phyloP scores from a whole-genome alignment of 2,113 vertebrate genomes.

The Megaceryle maxima region DNA sequence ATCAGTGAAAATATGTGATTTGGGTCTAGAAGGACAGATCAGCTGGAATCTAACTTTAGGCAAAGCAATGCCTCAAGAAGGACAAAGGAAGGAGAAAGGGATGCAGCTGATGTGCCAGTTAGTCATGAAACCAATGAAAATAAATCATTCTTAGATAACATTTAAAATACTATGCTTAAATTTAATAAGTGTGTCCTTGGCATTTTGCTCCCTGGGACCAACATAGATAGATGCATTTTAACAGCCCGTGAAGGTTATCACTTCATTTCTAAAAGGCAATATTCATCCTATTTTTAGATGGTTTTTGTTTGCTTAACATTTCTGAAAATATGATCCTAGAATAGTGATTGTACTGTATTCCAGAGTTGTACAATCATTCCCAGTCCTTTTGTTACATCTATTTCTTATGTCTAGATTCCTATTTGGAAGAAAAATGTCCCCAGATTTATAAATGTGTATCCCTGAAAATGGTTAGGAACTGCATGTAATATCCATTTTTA shows the following conservation, averaged over 20 bases:
- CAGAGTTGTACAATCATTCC: not conserved
- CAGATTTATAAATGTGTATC: not conserved
- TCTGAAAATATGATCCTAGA: not conserved
- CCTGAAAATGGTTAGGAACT: not conserved
- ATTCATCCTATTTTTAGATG: not conserved
- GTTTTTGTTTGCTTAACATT: not conserved
- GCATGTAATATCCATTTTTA: not conserved
- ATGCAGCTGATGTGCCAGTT: not conserved
- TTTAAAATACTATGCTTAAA: not conserved
- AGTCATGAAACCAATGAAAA: not conserved
- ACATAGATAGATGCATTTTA: not conserved
- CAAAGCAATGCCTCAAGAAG: not conserved
- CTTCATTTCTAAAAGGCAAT: not conserved
- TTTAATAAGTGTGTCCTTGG: not conserved
- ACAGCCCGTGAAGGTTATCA: not conserved
- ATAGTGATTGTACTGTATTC: not conserved
- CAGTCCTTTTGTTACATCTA: not conserved
- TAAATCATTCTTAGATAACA: not conserved
- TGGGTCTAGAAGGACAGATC: not conserved
- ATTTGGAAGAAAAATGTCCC: not conserved
- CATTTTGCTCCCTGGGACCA: not conserved
- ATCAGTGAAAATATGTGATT: not conserved
- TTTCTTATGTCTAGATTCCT: not conserved
- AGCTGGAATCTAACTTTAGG: not conserved
- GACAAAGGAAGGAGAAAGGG: not conserved